Evolutionary conservation across 2,888 invertebrate species (phyloP).

Genomic region (Nysson spinosus): DNA sequence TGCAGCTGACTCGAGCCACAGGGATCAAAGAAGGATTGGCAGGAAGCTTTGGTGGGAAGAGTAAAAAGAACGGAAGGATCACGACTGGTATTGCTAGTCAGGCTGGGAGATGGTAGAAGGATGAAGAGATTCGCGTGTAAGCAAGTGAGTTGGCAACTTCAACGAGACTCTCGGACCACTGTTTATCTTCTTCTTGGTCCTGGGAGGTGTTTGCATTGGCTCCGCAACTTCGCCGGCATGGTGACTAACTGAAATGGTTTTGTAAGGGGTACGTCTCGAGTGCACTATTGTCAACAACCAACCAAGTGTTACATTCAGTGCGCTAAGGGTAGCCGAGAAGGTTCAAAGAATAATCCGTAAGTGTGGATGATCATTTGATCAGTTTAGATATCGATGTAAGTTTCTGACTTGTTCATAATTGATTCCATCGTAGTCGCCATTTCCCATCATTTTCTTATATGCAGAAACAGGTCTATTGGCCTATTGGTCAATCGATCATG

Average conservation of each 20-base stretch:
- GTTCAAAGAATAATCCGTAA: conserved; percentile 37
- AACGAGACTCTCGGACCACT: conserved; percentile 32
- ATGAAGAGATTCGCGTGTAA: conserved; percentile 42
- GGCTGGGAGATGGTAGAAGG: conserved; percentile 9
- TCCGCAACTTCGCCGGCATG: conserved; percentile 46
- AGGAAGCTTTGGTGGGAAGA: no score
- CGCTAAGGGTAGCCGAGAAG: conserved; percentile 5
- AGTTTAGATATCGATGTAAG: conserved; percentile 1
- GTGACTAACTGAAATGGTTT: conserved; percentile 59
- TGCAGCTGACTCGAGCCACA: conserved; percentile 7
- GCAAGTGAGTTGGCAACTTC: conserved; percentile 57
- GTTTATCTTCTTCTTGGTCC: conserved; percentile 56
- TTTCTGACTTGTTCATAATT: neutral
- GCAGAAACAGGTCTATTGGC: no score
- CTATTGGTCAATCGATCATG: no score
- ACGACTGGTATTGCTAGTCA: no score
- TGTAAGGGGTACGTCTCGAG: conserved; percentile 40
- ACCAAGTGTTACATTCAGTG: conserved; percentile 17
- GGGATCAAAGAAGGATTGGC: conserved; percentile 12
- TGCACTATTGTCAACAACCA: conserved; percentile 40
- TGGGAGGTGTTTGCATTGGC: conserved; percentile 54
- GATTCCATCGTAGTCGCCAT: no score
- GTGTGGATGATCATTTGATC: neutral
- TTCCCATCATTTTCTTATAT: no score
- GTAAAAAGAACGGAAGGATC: no score